Percentiles rank a stretch among this genome's conserved stretches.
Conservation (phyloP, 2,113 vertebrate genomes). For the Colius striatus region DNA sequence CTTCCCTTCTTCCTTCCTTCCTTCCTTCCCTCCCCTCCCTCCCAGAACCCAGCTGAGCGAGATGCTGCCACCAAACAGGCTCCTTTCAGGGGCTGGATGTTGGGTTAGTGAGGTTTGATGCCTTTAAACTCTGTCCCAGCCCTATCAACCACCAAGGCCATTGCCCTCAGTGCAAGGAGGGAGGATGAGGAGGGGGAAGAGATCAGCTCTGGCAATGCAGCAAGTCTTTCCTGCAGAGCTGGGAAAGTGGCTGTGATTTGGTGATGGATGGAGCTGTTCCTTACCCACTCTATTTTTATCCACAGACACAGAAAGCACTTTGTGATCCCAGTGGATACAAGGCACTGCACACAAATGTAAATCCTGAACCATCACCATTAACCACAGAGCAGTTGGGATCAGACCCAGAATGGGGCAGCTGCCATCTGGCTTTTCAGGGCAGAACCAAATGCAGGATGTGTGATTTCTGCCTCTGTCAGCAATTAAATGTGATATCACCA, state of each 20-base stretch:
- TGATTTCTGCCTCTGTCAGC: neutral
- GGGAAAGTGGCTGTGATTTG: conserved; percentile 6
- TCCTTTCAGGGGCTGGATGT: neutral
- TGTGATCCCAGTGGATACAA: conserved; percentile 37
- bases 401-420: neutral
- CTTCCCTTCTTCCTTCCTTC: neutral
- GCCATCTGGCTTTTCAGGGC: neutral
- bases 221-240: neutral
- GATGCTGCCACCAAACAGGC: neutral
- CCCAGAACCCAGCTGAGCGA: neutral
- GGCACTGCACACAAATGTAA: conserved; percentile 64
- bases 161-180: too few relatives aligned
- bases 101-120: neutral
- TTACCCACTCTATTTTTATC: conserved; percentile 39
- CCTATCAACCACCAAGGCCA: too few relatives aligned
- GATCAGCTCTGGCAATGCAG: neutral
- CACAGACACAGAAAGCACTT: conserved; percentile 28
- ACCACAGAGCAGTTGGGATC: conserved; percentile 24
- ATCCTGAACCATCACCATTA: conserved; percentile 66
- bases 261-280: conserved; percentile 23
- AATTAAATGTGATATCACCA: conserved; percentile 10
- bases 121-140: neutral
- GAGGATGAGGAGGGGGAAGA: neutral
- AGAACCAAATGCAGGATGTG: neutral
- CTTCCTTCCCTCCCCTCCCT: neutral